A percentile compares a stretch with the other conserved stretches of the same genome.
Evolutionary conservation across 2,797 vertebrate genomes (phyloP).

Genomic region (Melanotaenia trifasciata): DNA sequence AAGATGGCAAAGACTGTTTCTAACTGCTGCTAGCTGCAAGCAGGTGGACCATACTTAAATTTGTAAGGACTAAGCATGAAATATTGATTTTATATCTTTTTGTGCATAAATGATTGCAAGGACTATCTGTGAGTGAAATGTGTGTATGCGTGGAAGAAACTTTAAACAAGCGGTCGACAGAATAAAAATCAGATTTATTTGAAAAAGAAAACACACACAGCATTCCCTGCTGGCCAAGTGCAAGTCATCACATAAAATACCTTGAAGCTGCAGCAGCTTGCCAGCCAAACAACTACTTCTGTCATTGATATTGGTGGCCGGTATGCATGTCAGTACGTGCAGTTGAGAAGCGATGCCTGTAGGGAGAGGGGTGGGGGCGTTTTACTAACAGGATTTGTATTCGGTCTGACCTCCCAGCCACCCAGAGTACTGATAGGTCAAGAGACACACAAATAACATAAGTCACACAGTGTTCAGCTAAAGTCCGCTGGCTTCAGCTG

Average conservation of each 20-base stretch:
- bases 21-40: neutral
- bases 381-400: slow-evolving; percentile 46
- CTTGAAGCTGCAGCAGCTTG: slow-evolving; percentile 23
- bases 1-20: slow-evolving; percentile 6
- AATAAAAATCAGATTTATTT: slow-evolving; percentile 1
- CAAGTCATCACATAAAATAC: slow-evolving; percentile 11
- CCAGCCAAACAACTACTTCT: slow-evolving; percentile 49
- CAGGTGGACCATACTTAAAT: neutral
- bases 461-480: slow-evolving; percentile 75
- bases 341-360: slow-evolving; percentile 13
- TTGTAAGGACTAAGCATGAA: neutral
- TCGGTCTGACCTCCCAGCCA: slow-evolving; percentile 37
- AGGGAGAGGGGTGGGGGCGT: slow-evolving; percentile 25
- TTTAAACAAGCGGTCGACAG: slow-evolving; percentile 1
- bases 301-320: slow-evolving; percentile 28
- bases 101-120: neutral
- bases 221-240: slow-evolving; percentile 13
- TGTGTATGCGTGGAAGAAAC: neutral
- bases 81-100: neutral
- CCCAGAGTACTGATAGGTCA: slow-evolving; percentile 5
- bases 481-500: slow-evolving; percentile 86
- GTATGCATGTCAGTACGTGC: slow-evolving; percentile 28
- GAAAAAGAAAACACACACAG: slow-evolving; percentile 1
- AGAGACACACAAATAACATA: slow-evolving; percentile 20
- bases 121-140: neutral